Base-by-base conservation (phyloP, 2,797 vertebrate species). In the Sebastes melanostomus region DNA sequence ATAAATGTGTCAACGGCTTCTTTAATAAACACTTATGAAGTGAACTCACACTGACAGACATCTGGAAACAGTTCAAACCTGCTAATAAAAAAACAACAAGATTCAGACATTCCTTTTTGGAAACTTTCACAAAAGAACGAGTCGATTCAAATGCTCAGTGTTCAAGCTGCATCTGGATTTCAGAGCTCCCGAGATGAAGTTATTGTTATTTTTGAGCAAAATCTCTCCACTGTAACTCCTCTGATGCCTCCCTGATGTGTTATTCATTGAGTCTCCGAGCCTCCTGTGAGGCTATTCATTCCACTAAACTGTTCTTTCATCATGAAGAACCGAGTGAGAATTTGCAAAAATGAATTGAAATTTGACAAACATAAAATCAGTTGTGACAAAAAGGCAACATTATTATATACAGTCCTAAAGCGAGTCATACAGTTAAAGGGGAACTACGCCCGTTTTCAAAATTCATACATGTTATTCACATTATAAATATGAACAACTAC, bases 161-260 rank as follows among this genome's bases (percentile, higher is more conserved):
- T 59, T 75, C 6, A 29, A 75, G 46, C 68, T 77, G 81, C 81
- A 72, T 88, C 73, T 83, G 75, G 76, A 85, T 81, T 55, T 83
- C 66, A 83, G 52, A 42, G 54, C 66, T 88, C 72, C 73, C 65
- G 50, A 79, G 77, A 87, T 76, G 56, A 81, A 86, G 73, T 91
- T 80, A 81, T 86, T 87, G 80, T 91, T 85, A 70, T 81, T 80
- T 82, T 82, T 52, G 20, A 75, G 36, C 22, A 74, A 78, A 83
- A 70, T 85, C 66, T 88, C 76, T 81, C 46, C 77, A 82, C 83
- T 82, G 83, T 90, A 84, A 81, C 73, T 86, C 32, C 24, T 76
- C 72, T 78, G 78, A 82, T 86, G 88, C 86, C 82, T 91, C 92
- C 92, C 90, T 78, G 88, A 86, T 89, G 92, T 80, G 89, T 91